Conservation (phyloP, 2,113 vertebrate genomes). For the Neogobius melanostomus region DNA sequence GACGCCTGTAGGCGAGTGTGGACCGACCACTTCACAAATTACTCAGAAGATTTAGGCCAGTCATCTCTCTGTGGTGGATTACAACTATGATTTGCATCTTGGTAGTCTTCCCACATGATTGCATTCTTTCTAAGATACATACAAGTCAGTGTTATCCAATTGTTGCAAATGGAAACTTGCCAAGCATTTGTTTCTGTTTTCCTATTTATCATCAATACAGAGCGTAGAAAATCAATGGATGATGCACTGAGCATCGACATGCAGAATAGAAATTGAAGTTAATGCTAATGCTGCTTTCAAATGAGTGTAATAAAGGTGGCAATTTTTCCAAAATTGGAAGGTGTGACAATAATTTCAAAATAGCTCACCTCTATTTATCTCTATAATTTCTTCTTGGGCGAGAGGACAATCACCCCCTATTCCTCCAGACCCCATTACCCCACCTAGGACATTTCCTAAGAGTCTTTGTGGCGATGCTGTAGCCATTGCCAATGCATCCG, state of each 20-base stretch:
- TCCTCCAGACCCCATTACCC: slow-evolving; percentile 74
- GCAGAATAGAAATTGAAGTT: not conserved
- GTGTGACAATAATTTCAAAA: not conserved
- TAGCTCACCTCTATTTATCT: slow-evolving; percentile 86
- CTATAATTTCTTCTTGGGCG: slow-evolving; percentile 93
- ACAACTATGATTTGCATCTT: slow-evolving; percentile 28
- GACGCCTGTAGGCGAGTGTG: slow-evolving; percentile 58
- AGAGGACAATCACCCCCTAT: slow-evolving; percentile 84
- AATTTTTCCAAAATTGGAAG: not conserved
- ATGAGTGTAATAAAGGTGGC: too few species aligned
- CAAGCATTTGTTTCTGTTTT: not conserved
- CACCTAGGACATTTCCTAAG: slow-evolving; percentile 81
- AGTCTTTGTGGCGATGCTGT: slow-evolving; percentile 83
- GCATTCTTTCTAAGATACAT: slow-evolving; percentile 1
- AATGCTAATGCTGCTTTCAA: not conserved
- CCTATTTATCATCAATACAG: too few species aligned
- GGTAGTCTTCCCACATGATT: slow-evolving; percentile 18
- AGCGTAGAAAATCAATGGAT: not conserved
- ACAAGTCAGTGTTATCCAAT: not conserved
- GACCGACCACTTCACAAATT: slow-evolving; percentile 67
- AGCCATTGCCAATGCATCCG: slow-evolving; percentile 82
- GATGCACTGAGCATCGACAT: not conserved
- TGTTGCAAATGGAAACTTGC: slow-evolving; percentile 5
- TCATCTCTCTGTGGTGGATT: slow-evolving; percentile 43
- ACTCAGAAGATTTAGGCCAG: slow-evolving; percentile 59